A percentile compares a stretch with the other conserved stretches of the same genome.
phyloP scores from a whole-genome alignment of 2,113 vertebrate genomes.

The Phocoena sinus region DNA sequence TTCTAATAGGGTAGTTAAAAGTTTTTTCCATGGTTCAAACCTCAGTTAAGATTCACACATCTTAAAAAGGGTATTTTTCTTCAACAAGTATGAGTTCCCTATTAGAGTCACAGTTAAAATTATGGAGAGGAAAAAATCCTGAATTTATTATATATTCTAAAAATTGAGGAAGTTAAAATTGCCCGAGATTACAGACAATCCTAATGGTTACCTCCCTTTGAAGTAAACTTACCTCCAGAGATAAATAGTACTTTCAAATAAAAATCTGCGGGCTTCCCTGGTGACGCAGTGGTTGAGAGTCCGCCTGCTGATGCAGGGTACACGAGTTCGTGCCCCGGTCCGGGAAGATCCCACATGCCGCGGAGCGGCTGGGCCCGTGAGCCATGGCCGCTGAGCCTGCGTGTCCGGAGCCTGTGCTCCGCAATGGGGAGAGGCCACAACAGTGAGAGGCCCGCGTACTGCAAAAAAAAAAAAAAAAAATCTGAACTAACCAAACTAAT shows the following conservation, averaged over 20 bases:
- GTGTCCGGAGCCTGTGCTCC: too few species aligned
- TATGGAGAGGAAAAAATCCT: neutral
- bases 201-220: neutral
- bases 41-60: neutral
- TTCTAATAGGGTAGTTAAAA: neutral
- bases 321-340: too few species aligned
- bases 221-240: neutral
- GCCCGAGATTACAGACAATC: neutral
- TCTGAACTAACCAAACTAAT: neutral
- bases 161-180: conserved; percentile 17
- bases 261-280: neutral
- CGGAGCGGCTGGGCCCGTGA: too few species aligned
- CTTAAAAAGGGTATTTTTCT: neutral
- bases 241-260: neutral
- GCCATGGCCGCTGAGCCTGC: too few species aligned
- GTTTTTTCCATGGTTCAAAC: neutral
- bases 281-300: too few species aligned
- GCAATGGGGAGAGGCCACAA: too few species aligned
- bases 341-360: too few species aligned
- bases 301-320: too few species aligned
- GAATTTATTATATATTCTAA: neutral
- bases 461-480: conserved; percentile 41
- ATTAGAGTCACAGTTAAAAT: neutral
- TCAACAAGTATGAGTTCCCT: neutral
- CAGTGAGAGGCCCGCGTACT: too few species aligned